These are phyloP conservation scores for Bradysia coprophila DNA, from an alignment of 1,140 invertebrate species.

Conservation along the genomic window DNA sequence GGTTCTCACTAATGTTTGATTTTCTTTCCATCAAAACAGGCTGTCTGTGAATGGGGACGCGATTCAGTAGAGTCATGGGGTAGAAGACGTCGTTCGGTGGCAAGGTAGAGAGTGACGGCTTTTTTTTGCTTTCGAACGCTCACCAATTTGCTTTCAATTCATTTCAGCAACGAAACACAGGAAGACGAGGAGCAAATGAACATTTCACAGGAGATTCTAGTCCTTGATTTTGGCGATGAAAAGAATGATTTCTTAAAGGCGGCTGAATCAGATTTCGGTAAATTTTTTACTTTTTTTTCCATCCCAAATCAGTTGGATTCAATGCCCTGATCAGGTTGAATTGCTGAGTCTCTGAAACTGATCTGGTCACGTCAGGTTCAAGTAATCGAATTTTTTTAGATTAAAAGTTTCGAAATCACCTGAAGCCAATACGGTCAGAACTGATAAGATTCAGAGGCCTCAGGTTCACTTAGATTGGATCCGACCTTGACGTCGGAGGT, in stretches of 20 bases:
- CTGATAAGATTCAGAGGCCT: too few species aligned
- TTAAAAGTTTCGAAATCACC: too few species aligned
- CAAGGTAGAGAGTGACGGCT: conserved; percentile 11
- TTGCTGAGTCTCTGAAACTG: too few species aligned
- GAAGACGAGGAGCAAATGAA: conserved; percentile 77
- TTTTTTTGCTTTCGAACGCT: not conserved
- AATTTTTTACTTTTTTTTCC: too few species aligned
- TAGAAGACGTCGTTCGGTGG: conserved; percentile 58
- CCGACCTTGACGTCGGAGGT: too few species aligned
- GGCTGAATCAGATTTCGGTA: conserved; percentile 52
- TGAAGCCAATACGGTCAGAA: too few species aligned
- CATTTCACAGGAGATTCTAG: conserved; percentile 81
- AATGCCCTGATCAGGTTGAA: too few species aligned
- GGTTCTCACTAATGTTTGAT: too few species aligned
- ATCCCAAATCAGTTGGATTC: too few species aligned
- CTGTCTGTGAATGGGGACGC: conserved; percentile 71
- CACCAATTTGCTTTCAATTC: conserved; percentile 14
- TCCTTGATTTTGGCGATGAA: conserved; percentile 78
- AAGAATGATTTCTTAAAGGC: conserved; percentile 66
- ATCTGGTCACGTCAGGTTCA: too few species aligned
- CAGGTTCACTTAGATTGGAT: too few species aligned
- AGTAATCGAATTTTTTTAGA: too few species aligned
- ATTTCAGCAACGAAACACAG: conserved; percentile 30
- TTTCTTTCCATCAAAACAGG: conserved; percentile 37
- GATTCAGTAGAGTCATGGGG: conserved; percentile 81